These are phyloP conservation scores for Ectropis grisescens DNA, from an alignment of 1,140 invertebrate genomes.

Conservation along the genomic window DNA sequence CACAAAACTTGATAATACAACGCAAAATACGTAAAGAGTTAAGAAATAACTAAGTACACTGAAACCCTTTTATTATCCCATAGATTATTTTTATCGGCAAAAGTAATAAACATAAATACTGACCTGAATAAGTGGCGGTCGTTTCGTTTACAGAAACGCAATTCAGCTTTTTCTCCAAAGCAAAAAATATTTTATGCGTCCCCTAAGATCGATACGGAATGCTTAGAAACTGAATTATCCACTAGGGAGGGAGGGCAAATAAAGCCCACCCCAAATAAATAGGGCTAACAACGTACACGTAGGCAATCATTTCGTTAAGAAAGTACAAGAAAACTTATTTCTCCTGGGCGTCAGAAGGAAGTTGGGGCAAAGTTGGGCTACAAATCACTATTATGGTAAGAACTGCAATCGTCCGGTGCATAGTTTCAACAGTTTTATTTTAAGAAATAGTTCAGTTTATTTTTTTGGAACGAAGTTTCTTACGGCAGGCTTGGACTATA, in stretches of 20 bases:
- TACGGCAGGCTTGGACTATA: too few species aligned
- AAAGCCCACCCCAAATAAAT: constrained; percentile 53
- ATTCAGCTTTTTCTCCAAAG: neutral
- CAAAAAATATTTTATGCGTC: constrained; percentile 42
- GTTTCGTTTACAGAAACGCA: too few species aligned
- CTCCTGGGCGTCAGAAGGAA: constrained; percentile 37
- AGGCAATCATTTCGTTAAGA: constrained; percentile 61
- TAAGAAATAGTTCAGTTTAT: too few species aligned
- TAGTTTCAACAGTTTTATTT: too few species aligned
- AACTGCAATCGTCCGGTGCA: too few species aligned
- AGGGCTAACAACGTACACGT: constrained; percentile 49
- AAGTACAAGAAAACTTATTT: constrained; percentile 51
- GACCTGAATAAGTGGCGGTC: too few species aligned
- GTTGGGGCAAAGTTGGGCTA: constrained; percentile 21
- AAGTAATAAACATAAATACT: constrained; percentile 3
- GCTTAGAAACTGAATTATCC: constrained; percentile 61
- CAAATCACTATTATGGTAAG: constrained; percentile 44
- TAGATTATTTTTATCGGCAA: too few species aligned
- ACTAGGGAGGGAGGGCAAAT: constrained; percentile 43
- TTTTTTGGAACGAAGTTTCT: too few species aligned
- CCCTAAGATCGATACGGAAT: constrained; percentile 47
- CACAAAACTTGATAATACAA: too few species aligned
- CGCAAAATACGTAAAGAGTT: too few species aligned
- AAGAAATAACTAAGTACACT: too few species aligned
- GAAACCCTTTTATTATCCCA: too few species aligned